Conservation (phyloP, 2,888 invertebrate species). For the Amiota communis region DNA sequence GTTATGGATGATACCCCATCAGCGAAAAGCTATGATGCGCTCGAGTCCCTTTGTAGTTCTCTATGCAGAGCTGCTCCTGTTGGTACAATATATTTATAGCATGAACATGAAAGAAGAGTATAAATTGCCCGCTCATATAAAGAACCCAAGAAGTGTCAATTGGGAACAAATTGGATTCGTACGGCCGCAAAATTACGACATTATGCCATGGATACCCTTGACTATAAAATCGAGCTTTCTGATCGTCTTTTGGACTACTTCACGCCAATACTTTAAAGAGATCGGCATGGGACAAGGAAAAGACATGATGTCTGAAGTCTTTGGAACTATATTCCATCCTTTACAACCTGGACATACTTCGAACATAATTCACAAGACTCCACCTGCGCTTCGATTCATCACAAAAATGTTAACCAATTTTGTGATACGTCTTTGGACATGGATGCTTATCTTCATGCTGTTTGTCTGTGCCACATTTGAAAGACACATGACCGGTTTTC, state of each 20-base stretch:
- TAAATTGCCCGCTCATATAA: slow-evolving; percentile 81
- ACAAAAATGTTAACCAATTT: slow-evolving; percentile 81
- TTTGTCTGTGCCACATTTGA: slow-evolving; percentile 94
- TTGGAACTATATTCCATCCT: slow-evolving; percentile 67
- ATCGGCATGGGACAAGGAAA: slow-evolving; percentile 70
- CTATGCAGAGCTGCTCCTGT: slow-evolving; percentile 89
- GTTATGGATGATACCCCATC: slow-evolving; percentile 96
- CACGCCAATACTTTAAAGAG: slow-evolving; percentile 91
- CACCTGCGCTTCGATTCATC: slow-evolving; percentile 43
- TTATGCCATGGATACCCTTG: slow-evolving; percentile 82
- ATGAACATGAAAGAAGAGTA: slow-evolving; percentile 86
- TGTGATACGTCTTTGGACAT: slow-evolving; percentile 95
- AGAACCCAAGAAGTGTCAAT: slow-evolving; percentile 79
- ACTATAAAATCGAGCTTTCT: slow-evolving; percentile 88
- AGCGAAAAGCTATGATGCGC: slow-evolving; percentile 90
- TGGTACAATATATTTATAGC: slow-evolving; percentile 90
- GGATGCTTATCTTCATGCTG: slow-evolving; percentile 92
- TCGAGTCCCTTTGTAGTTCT: slow-evolving; percentile 92
- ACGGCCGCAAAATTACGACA: slow-evolving; percentile 75
- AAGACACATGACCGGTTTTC: slow-evolving; percentile 92
- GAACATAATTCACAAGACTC: slow-evolving; percentile 45
- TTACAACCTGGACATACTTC: slow-evolving; percentile 38
- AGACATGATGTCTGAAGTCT: slow-evolving; percentile 42
- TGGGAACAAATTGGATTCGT: slow-evolving; percentile 87
- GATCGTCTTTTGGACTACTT: slow-evolving; percentile 95